Evolutionary conservation across 53 echinoderm and acorn worm genomes (phyloP), one percentile per base, ranked within the genome.

Genomic region (Pentamera pediparva): DNA sequence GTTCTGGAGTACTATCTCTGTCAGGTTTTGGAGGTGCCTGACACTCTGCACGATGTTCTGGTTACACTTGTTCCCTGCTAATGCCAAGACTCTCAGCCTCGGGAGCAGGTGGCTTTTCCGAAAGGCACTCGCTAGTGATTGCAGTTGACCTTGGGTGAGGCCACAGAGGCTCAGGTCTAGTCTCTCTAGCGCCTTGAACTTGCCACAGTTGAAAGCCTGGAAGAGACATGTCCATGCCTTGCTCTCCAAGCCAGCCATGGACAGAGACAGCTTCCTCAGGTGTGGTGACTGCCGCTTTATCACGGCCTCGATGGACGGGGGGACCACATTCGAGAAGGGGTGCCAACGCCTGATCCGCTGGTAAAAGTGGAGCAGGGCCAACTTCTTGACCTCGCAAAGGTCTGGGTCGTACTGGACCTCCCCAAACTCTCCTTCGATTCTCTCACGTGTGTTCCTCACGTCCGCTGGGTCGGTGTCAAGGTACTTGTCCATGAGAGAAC

Each of bases 141-240:
- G 13, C 24, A 41, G 67, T 41, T 67, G 67, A 26, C 29, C 28
- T 35, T 36, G 17, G 28, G 37, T 13, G 5, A 67, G 67, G 26
- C 29, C 67, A 43, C 67, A 67, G 17, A 67, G 30, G 67, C 67
- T 67, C 3, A 67, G 45, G 18, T 67, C 67, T 29, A 67, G 18
- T 13, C 30, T 43, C 31, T 45, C 47, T 27, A 67, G 21, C 12
- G 67, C 25, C 26, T 26, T 40, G 27, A 67, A 67, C 28, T 67
- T 67, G 26, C 39, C 11, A 0, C 29, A 30, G 15, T 13, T 47
- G 15, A 67, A 26, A 27, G 28, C 24, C 28, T 27, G 5, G 29
- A 67, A 40, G 43, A 67, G 25, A 12, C 45, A 18, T 7, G 11
- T 28, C 67, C 67, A 67, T 27, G 29, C 45, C n/a, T 67, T 39